Percentiles rank a stretch among this genome's conserved stretches.
phyloP scores from a whole-genome alignment of 2,113 vertebrate genomes.

The Bufo bufo region DNA sequence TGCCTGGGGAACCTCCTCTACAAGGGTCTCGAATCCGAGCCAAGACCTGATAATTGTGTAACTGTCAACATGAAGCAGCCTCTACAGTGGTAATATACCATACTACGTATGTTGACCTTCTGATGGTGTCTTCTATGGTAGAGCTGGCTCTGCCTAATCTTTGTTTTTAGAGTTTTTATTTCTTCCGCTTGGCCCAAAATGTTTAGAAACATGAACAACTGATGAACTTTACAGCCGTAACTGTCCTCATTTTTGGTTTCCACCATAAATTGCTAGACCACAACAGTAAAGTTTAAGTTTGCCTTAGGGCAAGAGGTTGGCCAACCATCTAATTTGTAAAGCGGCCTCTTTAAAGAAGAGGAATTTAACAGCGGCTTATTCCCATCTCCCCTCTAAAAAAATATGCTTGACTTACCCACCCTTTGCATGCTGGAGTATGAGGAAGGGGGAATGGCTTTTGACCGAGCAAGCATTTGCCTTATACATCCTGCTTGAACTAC shows the following conservation, averaged over 20 bases:
- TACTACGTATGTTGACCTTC: too few relatives aligned
- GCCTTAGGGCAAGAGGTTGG: not conserved
- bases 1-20: not conserved
- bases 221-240: not conserved
- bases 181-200: not conserved
- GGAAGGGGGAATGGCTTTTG: too few relatives aligned
- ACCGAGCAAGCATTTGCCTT: too few relatives aligned
- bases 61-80: not conserved
- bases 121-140: not conserved
- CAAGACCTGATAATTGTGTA: not conserved
- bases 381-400: too few relatives aligned
- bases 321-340: too few relatives aligned
- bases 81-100: not conserved
- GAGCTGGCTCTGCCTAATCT: conserved; percentile 3
- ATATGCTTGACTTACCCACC: too few relatives aligned
- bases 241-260: not conserved
- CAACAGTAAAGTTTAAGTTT: not conserved
- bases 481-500: too few relatives aligned
- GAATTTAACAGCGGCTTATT: too few relatives aligned
- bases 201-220: not conserved
- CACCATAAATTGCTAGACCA: not conserved
- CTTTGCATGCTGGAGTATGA: too few relatives aligned
- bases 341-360: too few relatives aligned
- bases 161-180: conserved; percentile 1
- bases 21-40: not conserved